Percentiles rank a stretch among this genome's conserved stretches.
Conservation (phyloP, 1,140 invertebrate species). For the Oreohelix idahoensis region DNA sequence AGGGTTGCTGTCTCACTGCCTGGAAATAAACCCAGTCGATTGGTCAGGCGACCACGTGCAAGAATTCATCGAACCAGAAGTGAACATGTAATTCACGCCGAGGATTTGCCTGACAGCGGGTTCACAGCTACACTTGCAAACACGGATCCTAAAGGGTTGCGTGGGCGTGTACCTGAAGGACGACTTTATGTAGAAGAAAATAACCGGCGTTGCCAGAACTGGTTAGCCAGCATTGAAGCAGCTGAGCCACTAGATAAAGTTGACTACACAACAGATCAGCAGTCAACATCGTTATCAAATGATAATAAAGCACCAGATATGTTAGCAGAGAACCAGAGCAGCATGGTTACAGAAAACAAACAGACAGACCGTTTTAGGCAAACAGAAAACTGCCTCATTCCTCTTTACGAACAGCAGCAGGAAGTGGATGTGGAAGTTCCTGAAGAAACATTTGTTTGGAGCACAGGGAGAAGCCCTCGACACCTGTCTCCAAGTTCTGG, state of each 20-base stretch:
- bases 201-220: slow-evolving; percentile 65
- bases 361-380: neutral
- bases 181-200: slow-evolving; percentile 63
- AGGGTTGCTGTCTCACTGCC: neutral
- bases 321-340: neutral
- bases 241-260: slow-evolving; percentile 62
- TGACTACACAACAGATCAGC: slow-evolving; percentile 35
- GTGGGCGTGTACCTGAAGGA: slow-evolving; percentile 53
- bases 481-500: neutral
- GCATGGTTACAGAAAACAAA: neutral
- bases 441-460: slow-evolving; percentile 15
- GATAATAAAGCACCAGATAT: neutral
- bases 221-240: slow-evolving; percentile 65
- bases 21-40: slow-evolving; percentile 45
- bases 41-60: slow-evolving; percentile 57
- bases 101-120: slow-evolving; percentile 60
- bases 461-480: neutral
- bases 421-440: slow-evolving; percentile 3
- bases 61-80: slow-evolving; percentile 67
- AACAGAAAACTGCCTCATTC: slow-evolving; percentile 4
- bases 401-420: neutral
- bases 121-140: slow-evolving; percentile 64
- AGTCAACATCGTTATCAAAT: neutral
- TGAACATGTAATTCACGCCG: slow-evolving; percentile 61
- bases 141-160: slow-evolving; percentile 60